Conservation (phyloP, 2,797 vertebrate genomes). For the Perodicticus potto region DNA sequence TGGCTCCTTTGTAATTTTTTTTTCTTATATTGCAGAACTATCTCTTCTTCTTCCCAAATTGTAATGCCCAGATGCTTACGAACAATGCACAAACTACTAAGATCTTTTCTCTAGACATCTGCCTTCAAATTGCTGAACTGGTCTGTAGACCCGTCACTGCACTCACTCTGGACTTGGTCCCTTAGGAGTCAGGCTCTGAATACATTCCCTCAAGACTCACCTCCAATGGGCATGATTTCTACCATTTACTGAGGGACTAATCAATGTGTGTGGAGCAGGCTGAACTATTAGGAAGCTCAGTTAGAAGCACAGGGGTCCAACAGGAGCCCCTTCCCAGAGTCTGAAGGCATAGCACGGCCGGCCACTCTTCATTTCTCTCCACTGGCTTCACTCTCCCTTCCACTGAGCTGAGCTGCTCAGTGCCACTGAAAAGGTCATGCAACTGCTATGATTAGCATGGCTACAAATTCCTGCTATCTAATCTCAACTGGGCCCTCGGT, state of each 20-base stretch:
- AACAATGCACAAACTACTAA: background rate
- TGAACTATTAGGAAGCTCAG: background rate
- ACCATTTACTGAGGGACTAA: background rate
- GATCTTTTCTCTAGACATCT: background rate
- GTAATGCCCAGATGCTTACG: background rate
- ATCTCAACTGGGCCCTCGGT: background rate
- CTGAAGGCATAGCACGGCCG: background rate
- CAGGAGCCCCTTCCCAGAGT: background rate
- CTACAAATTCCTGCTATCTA: constrained; percentile 39
- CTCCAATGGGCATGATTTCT: background rate
- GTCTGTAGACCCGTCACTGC: background rate
- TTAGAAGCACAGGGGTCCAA: rapidly evolving
- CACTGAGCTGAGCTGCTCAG: background rate
- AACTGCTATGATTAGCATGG: background rate
- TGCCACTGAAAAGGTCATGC: constrained; percentile 19
- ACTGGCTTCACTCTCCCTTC: background rate
- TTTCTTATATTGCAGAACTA: background rate
- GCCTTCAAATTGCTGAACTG: background rate
- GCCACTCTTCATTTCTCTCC: background rate
- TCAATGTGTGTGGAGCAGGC: background rate
- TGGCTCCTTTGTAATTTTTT: background rate
- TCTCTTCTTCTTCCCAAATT: background rate
- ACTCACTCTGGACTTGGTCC: background rate
- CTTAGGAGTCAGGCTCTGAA: background rate
- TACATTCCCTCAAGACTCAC: background rate